Evolutionary conservation across 2,797 vertebrate species (phyloP).

Genomic region (Melanotaenia boesemani): DNA sequence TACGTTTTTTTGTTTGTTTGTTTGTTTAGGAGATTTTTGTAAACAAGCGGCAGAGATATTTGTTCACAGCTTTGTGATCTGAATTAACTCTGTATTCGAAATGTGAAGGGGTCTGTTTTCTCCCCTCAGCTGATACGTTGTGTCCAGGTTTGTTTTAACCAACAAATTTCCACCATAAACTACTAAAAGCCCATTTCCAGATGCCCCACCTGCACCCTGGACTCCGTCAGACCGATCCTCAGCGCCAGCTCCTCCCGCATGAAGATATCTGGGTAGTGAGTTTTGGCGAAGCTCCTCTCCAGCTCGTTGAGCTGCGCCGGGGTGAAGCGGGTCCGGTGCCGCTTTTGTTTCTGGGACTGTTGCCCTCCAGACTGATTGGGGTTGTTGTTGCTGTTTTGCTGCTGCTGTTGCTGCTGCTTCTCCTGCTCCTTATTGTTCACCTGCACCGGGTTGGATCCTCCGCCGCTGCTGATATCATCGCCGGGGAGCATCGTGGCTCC

Average conservation of each 20-base stretch:
- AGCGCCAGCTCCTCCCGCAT: constrained; percentile 98
- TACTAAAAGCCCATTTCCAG: background rate
- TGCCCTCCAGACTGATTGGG: constrained; percentile 83
- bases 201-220: constrained; percentile 81
- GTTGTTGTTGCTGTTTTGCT: constrained; percentile 77
- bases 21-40: background rate
- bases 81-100: background rate
- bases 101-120: background rate
- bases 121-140: background rate
- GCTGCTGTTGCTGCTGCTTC: constrained; percentile 89
- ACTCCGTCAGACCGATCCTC: constrained; percentile 97
- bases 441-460: constrained; percentile 89
- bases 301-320: constrained; percentile 97
- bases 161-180: background rate
- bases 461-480: constrained; percentile 91
- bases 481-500: constrained; percentile 93
- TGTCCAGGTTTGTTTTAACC: background rate
- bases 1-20: background rate
- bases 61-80: background rate
- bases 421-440: constrained; percentile 92
- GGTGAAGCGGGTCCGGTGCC: constrained; percentile 96
- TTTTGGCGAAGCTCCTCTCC: constrained; percentile 98
- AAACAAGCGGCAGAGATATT: background rate
- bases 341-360: constrained; percentile 92
- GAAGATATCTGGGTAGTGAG: constrained; percentile 98